Evolutionary conservation across 2,888 invertebrate genomes (phyloP).

Genomic region (Ectobius pallidus): DNA sequence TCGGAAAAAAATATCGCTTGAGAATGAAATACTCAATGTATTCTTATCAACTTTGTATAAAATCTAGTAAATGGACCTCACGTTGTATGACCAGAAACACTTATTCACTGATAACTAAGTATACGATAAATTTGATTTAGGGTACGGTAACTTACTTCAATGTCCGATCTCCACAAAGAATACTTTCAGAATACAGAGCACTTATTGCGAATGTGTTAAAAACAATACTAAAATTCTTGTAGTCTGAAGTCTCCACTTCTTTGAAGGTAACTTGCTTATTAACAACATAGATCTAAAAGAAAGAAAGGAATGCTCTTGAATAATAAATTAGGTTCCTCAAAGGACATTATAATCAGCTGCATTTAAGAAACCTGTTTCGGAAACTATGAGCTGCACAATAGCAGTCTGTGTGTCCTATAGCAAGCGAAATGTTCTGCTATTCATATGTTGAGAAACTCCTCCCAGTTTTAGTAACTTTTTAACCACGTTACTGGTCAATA

Average conservation of each 20-base stretch:
- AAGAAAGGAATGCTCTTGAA: conserved; percentile 6
- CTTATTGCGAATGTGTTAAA: not conserved
- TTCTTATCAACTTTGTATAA: too few species aligned
- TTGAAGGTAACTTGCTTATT: not conserved
- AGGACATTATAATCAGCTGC: not conserved
- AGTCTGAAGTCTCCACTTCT: not conserved
- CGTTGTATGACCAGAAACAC: too few species aligned
- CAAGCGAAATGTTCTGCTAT: not conserved
- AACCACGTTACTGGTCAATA: not conserved
- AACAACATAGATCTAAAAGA: not conserved
- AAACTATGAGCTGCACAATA: not conserved
- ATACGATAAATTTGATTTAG: too few species aligned
- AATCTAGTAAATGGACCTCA: too few species aligned
- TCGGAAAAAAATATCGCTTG: too few species aligned
- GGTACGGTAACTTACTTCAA: too few species aligned
- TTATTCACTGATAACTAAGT: too few species aligned
- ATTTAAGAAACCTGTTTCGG: not conserved
- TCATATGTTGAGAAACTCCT: not conserved
- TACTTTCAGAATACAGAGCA: too few species aligned
- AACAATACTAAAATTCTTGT: conserved; percentile 5
- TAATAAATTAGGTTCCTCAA: not conserved
- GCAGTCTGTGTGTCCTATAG: not conserved
- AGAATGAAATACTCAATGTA: too few species aligned
- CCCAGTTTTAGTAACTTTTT: not conserved
- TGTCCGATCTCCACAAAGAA: too few species aligned